phyloP scores from a whole-genome alignment of 2,888 invertebrate genomes.

The Dioctria linearis region DNA sequence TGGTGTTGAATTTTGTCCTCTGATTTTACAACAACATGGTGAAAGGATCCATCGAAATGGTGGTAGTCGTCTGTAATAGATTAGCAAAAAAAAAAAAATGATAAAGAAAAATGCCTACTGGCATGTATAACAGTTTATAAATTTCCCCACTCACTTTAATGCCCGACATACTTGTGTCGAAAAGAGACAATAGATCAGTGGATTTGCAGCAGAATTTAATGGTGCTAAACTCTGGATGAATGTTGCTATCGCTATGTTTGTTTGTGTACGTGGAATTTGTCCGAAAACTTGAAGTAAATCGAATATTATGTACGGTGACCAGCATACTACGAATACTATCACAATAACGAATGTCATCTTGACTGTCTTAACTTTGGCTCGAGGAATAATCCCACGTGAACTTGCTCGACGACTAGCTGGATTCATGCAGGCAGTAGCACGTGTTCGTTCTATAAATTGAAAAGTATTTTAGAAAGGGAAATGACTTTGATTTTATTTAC shows the following conservation, averaged over 20 bases:
- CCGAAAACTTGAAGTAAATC: slow-evolving; percentile 92
- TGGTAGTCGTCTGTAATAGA: slow-evolving; percentile 71
- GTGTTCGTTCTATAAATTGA: slow-evolving; percentile 62
- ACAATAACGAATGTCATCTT: slow-evolving; percentile 98
- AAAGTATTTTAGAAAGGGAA: background rate
- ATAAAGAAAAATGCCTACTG: slow-evolving; percentile 16
- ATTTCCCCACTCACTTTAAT: slow-evolving; percentile 77
- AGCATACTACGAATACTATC: slow-evolving; percentile 93
- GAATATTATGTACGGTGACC: slow-evolving; percentile 96
- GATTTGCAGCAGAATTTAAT: slow-evolving; percentile 94
- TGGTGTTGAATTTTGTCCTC: slow-evolving; percentile 65
- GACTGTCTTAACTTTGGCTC: slow-evolving; percentile 96
- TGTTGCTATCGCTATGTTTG: slow-evolving; percentile 87
- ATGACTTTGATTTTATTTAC: too few species aligned
- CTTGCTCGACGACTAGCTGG: slow-evolving; percentile 83
- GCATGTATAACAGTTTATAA: background rate
- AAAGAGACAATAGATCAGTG: slow-evolving; percentile 94
- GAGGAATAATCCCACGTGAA: slow-evolving; percentile 92
- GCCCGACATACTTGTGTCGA: slow-evolving; percentile 90
- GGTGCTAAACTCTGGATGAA: slow-evolving; percentile 94
- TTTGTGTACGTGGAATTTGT: slow-evolving; percentile 84
- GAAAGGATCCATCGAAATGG: slow-evolving; percentile 78
- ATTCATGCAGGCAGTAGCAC: slow-evolving; percentile 66
- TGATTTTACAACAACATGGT: slow-evolving; percentile 72
- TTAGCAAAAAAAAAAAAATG: too few species aligned